Percentiles rank a stretch among this genome's conserved stretches.
phyloP scores from a whole-genome alignment of 92 coral and sea anemone genomes.

The Paramuricea clavata region DNA sequence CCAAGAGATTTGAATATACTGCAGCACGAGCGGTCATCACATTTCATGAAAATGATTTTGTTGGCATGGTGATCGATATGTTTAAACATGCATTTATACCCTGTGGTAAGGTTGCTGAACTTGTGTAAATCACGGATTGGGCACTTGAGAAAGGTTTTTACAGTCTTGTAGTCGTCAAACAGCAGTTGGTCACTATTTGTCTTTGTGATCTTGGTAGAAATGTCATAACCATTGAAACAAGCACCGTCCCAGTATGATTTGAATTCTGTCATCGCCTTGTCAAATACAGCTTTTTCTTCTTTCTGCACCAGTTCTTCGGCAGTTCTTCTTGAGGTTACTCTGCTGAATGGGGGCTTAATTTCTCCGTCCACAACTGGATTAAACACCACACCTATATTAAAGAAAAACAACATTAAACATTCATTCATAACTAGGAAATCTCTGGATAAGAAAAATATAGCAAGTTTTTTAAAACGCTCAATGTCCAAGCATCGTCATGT shows the following conservation, averaged over 20 bases:
- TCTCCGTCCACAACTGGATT: constrained; percentile 17
- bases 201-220: not conserved
- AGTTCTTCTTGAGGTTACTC: constrained; percentile 20
- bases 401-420: not conserved
- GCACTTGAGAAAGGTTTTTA: not conserved
- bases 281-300: constrained; percentile 42
- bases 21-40: not conserved
- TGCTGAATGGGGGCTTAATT: constrained; percentile 47
- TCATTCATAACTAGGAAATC: not conserved
- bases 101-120: not conserved
- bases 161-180: constrained; percentile 14
- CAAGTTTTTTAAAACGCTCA: not conserved
- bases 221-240: constrained; percentile 27
- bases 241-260: constrained; percentile 28
- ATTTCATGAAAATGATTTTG: not conserved
- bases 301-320: constrained; percentile 38
- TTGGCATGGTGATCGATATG: not conserved
- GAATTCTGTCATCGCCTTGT: constrained; percentile 39
- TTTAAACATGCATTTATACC: constrained; percentile 8
- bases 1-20: not conserved
- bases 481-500: not conserved
- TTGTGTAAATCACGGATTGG: constrained; percentile 6
- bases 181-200: constrained; percentile 4
- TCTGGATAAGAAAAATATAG: not conserved
- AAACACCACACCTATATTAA: constrained; percentile 33